Conservation (phyloP, 1,140 invertebrate genomes). For the Tachypleus tridentatus region DNA sequence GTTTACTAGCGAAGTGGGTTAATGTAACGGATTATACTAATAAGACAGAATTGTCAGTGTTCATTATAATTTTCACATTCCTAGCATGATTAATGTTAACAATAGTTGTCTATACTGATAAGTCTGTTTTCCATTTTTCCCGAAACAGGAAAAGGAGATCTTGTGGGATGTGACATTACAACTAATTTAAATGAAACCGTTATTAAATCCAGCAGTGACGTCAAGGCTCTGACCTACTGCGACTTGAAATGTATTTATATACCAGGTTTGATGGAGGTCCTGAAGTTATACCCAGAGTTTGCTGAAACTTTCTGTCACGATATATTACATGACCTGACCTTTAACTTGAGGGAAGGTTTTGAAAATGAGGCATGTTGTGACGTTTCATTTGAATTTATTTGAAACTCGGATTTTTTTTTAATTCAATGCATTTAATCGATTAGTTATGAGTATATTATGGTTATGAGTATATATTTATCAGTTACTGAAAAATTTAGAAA, state of each 20-base stretch:
- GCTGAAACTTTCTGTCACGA: conserved; percentile 79
- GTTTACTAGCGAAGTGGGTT: too few relatives aligned
- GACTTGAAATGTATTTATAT: conserved; percentile 91
- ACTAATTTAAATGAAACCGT: conserved; percentile 52
- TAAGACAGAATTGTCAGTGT: too few relatives aligned
- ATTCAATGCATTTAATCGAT: too few relatives aligned
- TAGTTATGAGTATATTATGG: too few relatives aligned
- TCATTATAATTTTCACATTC: neutral
- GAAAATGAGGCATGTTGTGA: conserved; percentile 47
- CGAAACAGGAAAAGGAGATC: conserved; percentile 75
- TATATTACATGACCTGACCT: conserved; percentile 89
- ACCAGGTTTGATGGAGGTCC: conserved; percentile 73
- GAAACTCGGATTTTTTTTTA: too few relatives aligned
- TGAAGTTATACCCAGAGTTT: conserved; percentile 84
- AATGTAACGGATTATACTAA: too few relatives aligned
- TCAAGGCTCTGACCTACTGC: conserved; percentile 87
- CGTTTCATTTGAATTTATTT: too few relatives aligned
- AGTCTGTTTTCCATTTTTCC: neutral
- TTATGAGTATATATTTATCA: too few relatives aligned
- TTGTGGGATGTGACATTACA: conserved; percentile 84
- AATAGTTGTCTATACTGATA: too few relatives aligned
- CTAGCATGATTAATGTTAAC: too few relatives aligned
- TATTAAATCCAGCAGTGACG: conserved; percentile 85
- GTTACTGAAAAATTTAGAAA: too few relatives aligned
- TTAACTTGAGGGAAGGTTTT: conserved; percentile 86